Base-by-base conservation (phyloP, 2,113 vertebrate genomes). In the Arenaria interpres region DNA sequence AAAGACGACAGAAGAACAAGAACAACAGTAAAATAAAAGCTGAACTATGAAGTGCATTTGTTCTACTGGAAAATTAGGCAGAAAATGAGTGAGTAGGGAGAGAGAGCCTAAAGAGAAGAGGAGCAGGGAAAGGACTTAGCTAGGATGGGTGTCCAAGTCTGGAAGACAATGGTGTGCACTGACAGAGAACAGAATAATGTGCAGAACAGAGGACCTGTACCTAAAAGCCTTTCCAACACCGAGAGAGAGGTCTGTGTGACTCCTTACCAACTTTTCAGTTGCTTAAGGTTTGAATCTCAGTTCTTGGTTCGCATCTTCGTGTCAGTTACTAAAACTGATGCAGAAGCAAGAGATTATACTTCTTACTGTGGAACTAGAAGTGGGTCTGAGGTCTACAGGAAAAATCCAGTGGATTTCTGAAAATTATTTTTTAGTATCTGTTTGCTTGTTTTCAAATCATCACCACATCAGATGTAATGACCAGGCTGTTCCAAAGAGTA, bases 211-310 rank as follows among this genome's bases (percentile, higher is more conserved):
- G 22, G 23, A 63, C 15, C 11, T 39, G 3, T 14, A 53, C 9
- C 33, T 20, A 39, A 39, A 88, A 45, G 1, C 14, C 14, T 62
- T 51, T 48, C 59, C 27, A 66, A 14, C 24, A 30, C 24, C 14
- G 8, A 0, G 1, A 35, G 39, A 67, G 16, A 24, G 1, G 68
- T 56, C 45, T 43, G 18, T 28, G 46, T 54, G 22, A 16, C 5
- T 48, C 9, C 32, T 71, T 11, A 33, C 5, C 24, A 35, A 0
- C 57, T 53, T 30, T 27, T 35, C 6, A 12, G 5, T 0, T 77
- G 66, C 62, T 24, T 60, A 80, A 64, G 12, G 3, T 59, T n/a
- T 85, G 57, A 54, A 57, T 30, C 15, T 37, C 23, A 16, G 1
- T 33, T 51, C 18, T 48, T 57, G 35, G 3, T 67, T 37, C 39